A percentile compares a stretch with the other conserved stretches of the same genome.
These are phyloP conservation scores for Halichoerus grypus DNA, from an alignment of 2,113 vertebrate species.

Conservation along the genomic window DNA sequence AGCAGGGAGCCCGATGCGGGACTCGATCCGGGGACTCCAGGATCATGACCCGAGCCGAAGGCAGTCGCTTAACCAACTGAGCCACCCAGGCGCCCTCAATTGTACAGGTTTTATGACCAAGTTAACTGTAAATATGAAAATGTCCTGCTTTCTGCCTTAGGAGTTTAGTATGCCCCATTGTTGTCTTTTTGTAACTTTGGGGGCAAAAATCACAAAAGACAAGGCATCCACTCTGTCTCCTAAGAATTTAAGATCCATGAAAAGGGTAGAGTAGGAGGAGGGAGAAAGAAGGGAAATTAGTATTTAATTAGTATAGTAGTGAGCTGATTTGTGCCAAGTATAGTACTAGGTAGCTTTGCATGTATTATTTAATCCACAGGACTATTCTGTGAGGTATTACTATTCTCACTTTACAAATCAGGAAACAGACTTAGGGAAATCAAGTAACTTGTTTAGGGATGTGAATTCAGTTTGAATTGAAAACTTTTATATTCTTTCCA, in stretches of 20 bases:
- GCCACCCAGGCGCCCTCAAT: too few species aligned
- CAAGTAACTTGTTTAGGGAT: not conserved
- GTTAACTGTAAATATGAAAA: slow-evolving; percentile 24
- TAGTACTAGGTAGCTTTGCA: not conserved
- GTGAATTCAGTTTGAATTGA: not conserved
- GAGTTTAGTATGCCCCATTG: not conserved
- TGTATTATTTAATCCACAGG: not conserved
- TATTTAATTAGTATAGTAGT: not conserved
- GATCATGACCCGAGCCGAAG: too few species aligned
- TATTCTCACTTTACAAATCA: not conserved
- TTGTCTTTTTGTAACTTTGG: slow-evolving; percentile 5
- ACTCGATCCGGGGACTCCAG: too few species aligned
- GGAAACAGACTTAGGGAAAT: not conserved
- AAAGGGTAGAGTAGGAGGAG: not conserved
- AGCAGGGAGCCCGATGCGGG: too few species aligned
- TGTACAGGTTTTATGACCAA: not conserved
- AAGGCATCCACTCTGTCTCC: not conserved
- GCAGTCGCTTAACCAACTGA: too few species aligned
- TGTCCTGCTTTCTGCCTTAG: not conserved
- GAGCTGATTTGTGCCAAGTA: not conserved
- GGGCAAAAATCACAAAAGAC: not conserved
- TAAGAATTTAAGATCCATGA: slow-evolving; percentile 38
- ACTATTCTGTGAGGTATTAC: not conserved
- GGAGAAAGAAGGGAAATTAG: not conserved
- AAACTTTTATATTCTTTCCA: not conserved